phyloP scores from a whole-genome alignment of 2,888 invertebrate species.

The Biston betularia region DNA sequence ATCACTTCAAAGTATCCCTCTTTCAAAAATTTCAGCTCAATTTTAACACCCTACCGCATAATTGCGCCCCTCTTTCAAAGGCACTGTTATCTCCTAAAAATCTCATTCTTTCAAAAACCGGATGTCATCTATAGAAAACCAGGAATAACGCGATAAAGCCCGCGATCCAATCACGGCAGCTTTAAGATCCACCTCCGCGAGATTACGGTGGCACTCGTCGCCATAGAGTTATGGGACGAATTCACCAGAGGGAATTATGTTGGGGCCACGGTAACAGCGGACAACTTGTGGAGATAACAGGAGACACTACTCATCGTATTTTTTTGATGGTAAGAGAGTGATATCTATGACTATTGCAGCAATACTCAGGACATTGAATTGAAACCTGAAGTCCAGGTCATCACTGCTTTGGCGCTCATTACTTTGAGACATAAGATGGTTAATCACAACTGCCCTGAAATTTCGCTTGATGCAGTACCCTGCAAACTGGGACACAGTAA shows the following conservation, averaged over 20 bases:
- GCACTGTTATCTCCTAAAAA: constrained; percentile 24
- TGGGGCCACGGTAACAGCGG: constrained; percentile 55
- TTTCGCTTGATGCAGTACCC: too few species aligned
- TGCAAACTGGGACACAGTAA: too few species aligned
- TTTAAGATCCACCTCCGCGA: constrained; percentile 69
- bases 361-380: too few species aligned
- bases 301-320: neutral
- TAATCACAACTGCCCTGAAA: too few species aligned
- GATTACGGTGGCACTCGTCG: constrained; percentile 62
- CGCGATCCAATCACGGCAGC: constrained; percentile 73
- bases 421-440: too few species aligned
- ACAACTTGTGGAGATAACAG: neutral
- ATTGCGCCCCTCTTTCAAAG: constrained; percentile 13
- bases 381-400: too few species aligned
- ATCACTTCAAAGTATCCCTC: neutral
- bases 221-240: constrained; percentile 70
- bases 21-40: neutral
- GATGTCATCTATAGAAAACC: constrained; percentile 41
- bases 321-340: too few species aligned
- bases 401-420: too few species aligned
- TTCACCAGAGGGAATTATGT: constrained; percentile 67
- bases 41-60: constrained; percentile 3
- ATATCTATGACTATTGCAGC: too few species aligned
- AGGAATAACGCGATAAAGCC: constrained; percentile 62
- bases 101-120: constrained; percentile 27